These are phyloP conservation scores for Thereva nobilitata DNA, from an alignment of 2,888 invertebrate species.

Conservation along the genomic window DNA sequence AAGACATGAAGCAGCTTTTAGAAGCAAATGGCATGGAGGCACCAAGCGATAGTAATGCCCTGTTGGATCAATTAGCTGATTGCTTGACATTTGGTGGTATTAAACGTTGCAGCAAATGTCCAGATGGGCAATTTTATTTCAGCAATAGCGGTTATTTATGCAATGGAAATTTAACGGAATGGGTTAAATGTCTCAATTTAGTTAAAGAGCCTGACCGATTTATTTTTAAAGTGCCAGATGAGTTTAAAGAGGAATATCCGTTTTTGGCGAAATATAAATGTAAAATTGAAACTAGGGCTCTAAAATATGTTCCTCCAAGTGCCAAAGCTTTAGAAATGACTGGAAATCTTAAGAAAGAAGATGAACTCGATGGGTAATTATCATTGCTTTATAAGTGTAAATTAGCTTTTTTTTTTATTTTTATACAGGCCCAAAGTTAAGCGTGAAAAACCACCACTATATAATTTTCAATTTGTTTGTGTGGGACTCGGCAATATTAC, in stretches of 20 bases:
- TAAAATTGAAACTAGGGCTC: slow-evolving; percentile 63
- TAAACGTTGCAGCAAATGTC: slow-evolving; percentile 77
- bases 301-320: slow-evolving; percentile 62
- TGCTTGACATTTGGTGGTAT: slow-evolving; percentile 92
- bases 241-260: slow-evolving; percentile 61
- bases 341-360: slow-evolving; percentile 59
- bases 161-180: slow-evolving; percentile 72
- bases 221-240: slow-evolving; percentile 70
- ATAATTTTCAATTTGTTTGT: slow-evolving; percentile 77
- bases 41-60: slow-evolving; percentile 67
- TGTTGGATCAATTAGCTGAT: slow-evolving; percentile 69
- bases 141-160: slow-evolving; percentile 82
- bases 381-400: no score
- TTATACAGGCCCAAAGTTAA: slow-evolving; percentile 65
- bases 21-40: slow-evolving; percentile 73
- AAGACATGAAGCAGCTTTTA: slow-evolving; percentile 69
- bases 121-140: slow-evolving; percentile 70
- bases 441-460: slow-evolving; percentile 70
- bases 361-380: slow-evolving; percentile 55
- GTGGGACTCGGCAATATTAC: slow-evolving; percentile 63
- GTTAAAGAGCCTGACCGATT: slow-evolving; percentile 73
- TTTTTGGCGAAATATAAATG: slow-evolving; percentile 68
- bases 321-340: slow-evolving; percentile 48
- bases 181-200: slow-evolving; percentile 82
- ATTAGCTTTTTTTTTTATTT: no score